Conservation (phyloP, 2,797 vertebrate species). For the Microtus californicus region DNA sequence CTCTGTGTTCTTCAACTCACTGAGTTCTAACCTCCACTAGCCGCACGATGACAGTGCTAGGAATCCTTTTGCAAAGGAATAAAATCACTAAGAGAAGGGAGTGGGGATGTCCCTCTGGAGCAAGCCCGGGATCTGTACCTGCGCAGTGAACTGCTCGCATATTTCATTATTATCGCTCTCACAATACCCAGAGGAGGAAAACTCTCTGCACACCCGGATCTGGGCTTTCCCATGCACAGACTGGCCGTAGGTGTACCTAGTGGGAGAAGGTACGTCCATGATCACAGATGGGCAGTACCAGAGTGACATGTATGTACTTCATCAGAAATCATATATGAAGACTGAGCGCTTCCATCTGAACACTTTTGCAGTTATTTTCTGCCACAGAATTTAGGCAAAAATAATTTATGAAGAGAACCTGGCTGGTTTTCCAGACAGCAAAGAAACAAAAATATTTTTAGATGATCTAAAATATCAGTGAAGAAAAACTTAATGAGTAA, state of each 20-base stretch:
- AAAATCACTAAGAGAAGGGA: not conserved
- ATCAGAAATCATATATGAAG: not conserved
- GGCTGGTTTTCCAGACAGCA: not conserved
- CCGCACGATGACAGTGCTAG: not conserved
- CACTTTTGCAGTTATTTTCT: not conserved
- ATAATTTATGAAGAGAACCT: not conserved
- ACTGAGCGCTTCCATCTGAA: not conserved
- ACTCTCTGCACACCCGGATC: constrained; percentile 83
- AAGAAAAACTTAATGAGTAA: not conserved
- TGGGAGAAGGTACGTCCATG: not conserved
- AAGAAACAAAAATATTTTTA: not conserved
- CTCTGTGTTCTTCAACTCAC: not conserved
- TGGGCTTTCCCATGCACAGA: constrained; percentile 84
- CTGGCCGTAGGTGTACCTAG: constrained; percentile 86
- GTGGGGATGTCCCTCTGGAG: not conserved
- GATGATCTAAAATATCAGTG: not conserved
- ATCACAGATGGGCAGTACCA: not conserved
- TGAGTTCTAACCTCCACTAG: not conserved
- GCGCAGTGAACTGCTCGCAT: constrained; percentile 80
- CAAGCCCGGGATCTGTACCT: constrained; percentile 76
- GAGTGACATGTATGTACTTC: not conserved
- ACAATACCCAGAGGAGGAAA: constrained; percentile 78
- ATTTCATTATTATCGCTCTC: constrained; percentile 78
- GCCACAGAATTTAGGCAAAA: not conserved
- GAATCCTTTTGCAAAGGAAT: not conserved